Evolutionary conservation across 2,797 vertebrate genomes (phyloP), one percentile per base, ranked within the genome.

Genomic region (Malurus splendens): DNA sequence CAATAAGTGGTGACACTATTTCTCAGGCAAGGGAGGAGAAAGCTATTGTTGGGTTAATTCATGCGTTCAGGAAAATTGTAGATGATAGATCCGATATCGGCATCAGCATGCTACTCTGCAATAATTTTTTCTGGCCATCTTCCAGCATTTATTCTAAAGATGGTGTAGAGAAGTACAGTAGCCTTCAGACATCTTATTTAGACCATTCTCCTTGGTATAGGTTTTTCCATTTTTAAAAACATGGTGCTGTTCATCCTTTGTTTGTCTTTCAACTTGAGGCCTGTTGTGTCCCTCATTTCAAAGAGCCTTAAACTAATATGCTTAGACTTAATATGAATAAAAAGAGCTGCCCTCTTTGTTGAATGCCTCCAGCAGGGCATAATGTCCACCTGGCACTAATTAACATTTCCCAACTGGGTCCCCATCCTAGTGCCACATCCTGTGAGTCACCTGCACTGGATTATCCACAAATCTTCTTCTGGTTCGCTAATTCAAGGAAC

Each of bases 31-130:
- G 18, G 45, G 33, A 73, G 36, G n/a, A 86, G 47, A 50, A 90
- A 77, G 55, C 25, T 78, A 41, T 61, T 65, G 39, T 89, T 70
- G 57, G 56, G 50, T 93, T 94, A 94, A 91, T 90, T 86, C 67
- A 50, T 45, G 16, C 11, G 6, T 90, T 89, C 65, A 83, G 87
- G 72, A 86, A 82, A 89, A 82, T 20, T 60, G 79, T 66, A 68
- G 80, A 60, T 93, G 57, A 77, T 81, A 87, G 88, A 64, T 67
- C 10, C 25, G 74, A 77, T 76, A 80, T n/a, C 70, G 4, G 52
- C 42, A 50, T 42, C 22, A 84, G n/a, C 3, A 2, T 56, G 55
- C 42, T 91, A 70, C 38, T 89, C 36, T 74, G 39, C 59, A 78
- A 38, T 89, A 75, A 50, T 60, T 65, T 59, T 87, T 87, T 54